Percentiles rank a stretch among this genome's conserved stretches.
These are phyloP conservation scores for Bimastos eiseni DNA, from an alignment of 2,888 invertebrate genomes.

Conservation along the genomic window DNA sequence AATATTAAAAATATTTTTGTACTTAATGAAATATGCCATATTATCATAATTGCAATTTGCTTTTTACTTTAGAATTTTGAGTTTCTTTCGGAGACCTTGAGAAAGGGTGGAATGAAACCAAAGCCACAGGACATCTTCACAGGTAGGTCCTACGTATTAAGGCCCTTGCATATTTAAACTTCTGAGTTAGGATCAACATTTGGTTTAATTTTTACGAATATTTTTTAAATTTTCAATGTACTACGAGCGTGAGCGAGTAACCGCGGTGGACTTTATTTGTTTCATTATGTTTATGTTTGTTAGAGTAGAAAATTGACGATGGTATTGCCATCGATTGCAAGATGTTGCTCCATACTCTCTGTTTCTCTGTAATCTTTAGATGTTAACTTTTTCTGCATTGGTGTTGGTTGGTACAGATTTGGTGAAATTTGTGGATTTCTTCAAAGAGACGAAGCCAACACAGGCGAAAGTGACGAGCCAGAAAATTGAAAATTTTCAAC, in stretches of 20 bases:
- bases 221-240: too few relatives aligned
- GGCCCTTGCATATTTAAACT: background rate
- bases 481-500: background rate
- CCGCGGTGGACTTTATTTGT: too few relatives aligned
- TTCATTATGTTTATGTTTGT: too few relatives aligned
- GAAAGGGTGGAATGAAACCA: background rate
- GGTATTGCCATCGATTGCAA: too few relatives aligned
- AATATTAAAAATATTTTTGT: background rate
- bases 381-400: background rate
- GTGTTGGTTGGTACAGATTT: background rate
- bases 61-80: conserved; percentile 10
- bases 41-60: background rate
- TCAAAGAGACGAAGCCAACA: background rate
- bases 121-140: background rate
- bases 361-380: background rate
- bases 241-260: too few relatives aligned
- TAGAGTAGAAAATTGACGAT: too few relatives aligned
- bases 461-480: background rate
- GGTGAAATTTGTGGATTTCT: background rate
- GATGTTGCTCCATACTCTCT: background rate
- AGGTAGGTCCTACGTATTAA: background rate
- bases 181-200: too few relatives aligned
- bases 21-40: background rate
- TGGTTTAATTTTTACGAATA: too few relatives aligned
- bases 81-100: background rate